These are phyloP conservation scores for Poecilia picta DNA, from an alignment of 2,797 vertebrate genomes.

Conservation along the genomic window DNA sequence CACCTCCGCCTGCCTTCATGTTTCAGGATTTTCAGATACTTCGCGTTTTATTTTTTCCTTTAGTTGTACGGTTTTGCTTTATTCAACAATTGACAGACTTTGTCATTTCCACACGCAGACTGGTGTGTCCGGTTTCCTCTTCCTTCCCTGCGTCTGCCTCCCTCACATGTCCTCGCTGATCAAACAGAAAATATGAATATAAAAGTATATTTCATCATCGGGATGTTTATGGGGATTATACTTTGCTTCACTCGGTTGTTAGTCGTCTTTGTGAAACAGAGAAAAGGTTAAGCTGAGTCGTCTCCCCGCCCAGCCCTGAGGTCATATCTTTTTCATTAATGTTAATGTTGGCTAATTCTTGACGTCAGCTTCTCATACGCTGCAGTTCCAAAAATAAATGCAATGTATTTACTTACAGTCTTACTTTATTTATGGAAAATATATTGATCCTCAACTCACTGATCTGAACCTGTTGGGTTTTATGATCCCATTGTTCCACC, in stretches of 20 bases:
- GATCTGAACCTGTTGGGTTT: background rate
- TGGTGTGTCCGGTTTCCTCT: slow-evolving; percentile 29
- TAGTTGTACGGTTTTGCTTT: slow-evolving; percentile 16
- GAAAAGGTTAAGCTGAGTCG: background rate
- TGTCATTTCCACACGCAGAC: slow-evolving; percentile 18
- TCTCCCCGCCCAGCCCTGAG: background rate
- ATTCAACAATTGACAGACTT: slow-evolving; percentile 12
- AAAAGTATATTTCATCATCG: background rate
- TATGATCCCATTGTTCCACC: background rate
- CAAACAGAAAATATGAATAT: slow-evolving; percentile 13
- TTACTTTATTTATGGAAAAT: background rate
- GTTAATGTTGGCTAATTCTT: background rate
- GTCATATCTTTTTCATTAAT: background rate
- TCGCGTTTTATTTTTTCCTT: slow-evolving; percentile 1
- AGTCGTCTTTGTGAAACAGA: background rate
- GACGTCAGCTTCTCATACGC: background rate
- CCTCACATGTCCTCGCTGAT: slow-evolving; percentile 20
- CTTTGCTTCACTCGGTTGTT: background rate
- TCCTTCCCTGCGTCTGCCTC: background rate
- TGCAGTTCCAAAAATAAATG: background rate
- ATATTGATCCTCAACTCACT: background rate
- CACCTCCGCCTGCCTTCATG: background rate
- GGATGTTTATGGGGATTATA: background rate
- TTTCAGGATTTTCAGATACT: background rate
- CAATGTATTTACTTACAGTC: background rate